Evolutionary conservation across 2,888 invertebrate species (phyloP).

Genomic region (Tetrapedia diversipes): DNA sequence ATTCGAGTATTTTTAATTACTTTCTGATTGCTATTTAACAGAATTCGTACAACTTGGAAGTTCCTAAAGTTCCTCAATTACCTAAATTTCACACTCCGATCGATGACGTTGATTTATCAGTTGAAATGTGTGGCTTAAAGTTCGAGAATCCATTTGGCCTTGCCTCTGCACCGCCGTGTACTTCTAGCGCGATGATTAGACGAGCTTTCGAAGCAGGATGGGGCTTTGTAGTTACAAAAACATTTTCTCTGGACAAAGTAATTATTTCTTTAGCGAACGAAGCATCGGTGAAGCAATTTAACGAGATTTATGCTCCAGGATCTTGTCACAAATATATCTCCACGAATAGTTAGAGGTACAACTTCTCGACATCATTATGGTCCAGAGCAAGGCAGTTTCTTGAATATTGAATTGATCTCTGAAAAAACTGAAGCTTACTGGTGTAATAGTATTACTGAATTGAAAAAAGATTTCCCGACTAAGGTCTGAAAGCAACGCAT

Average conservation of each 20-base stretch:
- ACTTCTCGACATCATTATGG: conserved; percentile 96
- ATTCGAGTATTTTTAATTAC: background rate
- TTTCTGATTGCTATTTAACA: conserved; percentile 45
- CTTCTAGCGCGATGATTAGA: conserved; percentile 96
- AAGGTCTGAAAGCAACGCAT: conserved; percentile 85
- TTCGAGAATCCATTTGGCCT: conserved; percentile 99
- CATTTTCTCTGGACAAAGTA: conserved; percentile 96
- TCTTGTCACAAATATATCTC: conserved; percentile 97
- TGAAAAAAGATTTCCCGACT: conserved; percentile 95
- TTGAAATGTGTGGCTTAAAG: conserved; percentile 95
- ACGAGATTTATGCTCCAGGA: conserved; percentile 86
- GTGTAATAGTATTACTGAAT: conserved; percentile 93
- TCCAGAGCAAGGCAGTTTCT: conserved; percentile 97
- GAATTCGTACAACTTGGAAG: conserved; percentile 83
- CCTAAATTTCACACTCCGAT: conserved; percentile 97
- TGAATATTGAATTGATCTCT: conserved; percentile 99
- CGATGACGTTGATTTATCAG: conserved; percentile 96
- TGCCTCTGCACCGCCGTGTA: conserved; percentile 98
- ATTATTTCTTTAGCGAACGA: conserved; percentile 82
- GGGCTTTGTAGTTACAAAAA: conserved; percentile 99
- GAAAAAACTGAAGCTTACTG: conserved; percentile 98
- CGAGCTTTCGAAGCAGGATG: conserved; percentile 98
- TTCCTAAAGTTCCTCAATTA: conserved; percentile 88
- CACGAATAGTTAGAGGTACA: conserved; percentile 96
- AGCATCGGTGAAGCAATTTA: too few species aligned